Evolutionary conservation across 37 sponge, comb jelly and placozoan species (phyloP).

Genomic region (Halichondria panicea): DNA sequence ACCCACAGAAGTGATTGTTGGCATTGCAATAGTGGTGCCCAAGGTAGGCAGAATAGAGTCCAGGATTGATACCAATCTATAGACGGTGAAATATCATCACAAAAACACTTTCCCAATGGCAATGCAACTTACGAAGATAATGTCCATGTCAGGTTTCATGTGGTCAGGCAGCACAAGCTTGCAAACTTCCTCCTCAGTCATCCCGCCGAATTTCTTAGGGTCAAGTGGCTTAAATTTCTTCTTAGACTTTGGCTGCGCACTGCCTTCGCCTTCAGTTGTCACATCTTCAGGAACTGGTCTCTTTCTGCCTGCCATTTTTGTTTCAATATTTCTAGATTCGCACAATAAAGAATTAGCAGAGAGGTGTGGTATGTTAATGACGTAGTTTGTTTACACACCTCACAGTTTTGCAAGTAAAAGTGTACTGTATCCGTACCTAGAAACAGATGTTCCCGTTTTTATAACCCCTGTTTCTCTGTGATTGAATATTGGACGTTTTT

Average conservation of each 20-base stretch:
- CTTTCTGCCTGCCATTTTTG: no score
- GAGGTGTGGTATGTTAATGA: no score
- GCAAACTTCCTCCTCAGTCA: constrained; percentile 83
- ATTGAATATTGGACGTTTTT: no score
- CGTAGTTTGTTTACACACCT: no score
- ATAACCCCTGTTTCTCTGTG: no score
- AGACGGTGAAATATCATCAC: neutral
- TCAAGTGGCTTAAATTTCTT: constrained; percentile 50
- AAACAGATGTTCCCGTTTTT: no score
- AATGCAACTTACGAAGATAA: constrained; percentile 81
- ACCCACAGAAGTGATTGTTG: constrained; percentile 93
- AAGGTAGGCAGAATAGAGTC: constrained; percentile 84
- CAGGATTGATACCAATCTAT: constrained; percentile 95
- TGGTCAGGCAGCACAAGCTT: constrained; percentile 76
- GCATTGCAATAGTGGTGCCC: constrained; percentile 93
- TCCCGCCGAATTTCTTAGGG: constrained; percentile 76
- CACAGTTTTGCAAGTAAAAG: no score
- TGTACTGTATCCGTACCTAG: no score
- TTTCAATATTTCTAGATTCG: no score
- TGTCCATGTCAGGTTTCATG: constrained; percentile 71
- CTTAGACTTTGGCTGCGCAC: constrained; percentile 1
- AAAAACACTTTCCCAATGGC: neutral
- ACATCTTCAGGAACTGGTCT: no score
- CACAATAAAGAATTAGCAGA: no score
- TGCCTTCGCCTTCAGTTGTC: constrained; percentile 32